phyloP scores from a whole-genome alignment of 2,113 vertebrate species.

The Halichoerus grypus region DNA sequence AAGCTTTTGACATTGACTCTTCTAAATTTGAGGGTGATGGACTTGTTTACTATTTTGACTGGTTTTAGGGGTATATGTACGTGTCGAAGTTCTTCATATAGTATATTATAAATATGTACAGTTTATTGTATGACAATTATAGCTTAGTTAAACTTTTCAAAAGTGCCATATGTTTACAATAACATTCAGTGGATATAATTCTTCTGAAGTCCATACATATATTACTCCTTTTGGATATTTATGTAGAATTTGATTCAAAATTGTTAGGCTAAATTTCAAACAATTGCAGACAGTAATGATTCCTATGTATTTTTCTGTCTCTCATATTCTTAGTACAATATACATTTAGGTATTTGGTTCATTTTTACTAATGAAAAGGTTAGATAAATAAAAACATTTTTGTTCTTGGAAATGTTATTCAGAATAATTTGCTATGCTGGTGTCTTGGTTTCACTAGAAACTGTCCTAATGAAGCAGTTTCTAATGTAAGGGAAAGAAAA shows the following conservation, averaged over 20 bases:
- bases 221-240: background rate
- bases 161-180: background rate
- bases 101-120: background rate
- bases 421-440: background rate
- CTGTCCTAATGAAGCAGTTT: background rate
- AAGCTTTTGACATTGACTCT: background rate
- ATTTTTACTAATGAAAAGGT: background rate
- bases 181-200: background rate
- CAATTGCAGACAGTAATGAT: background rate
- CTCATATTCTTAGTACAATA: background rate
- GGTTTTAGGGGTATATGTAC: background rate
- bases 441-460: slow-evolving; percentile 23
- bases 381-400: slow-evolving; percentile 10
- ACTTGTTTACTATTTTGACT: background rate
- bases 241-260: background rate
- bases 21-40: background rate
- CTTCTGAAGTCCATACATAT: background rate
- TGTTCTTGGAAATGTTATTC: background rate
- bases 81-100: background rate
- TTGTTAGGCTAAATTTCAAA: background rate
- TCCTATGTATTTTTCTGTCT: background rate
- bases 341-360: background rate
- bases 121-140: background rate
- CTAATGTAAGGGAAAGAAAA: background rate
- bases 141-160: background rate